Evolutionary conservation across 2,888 invertebrate species (phyloP).

Genomic region (Sepioteuthis lessoniana): DNA sequence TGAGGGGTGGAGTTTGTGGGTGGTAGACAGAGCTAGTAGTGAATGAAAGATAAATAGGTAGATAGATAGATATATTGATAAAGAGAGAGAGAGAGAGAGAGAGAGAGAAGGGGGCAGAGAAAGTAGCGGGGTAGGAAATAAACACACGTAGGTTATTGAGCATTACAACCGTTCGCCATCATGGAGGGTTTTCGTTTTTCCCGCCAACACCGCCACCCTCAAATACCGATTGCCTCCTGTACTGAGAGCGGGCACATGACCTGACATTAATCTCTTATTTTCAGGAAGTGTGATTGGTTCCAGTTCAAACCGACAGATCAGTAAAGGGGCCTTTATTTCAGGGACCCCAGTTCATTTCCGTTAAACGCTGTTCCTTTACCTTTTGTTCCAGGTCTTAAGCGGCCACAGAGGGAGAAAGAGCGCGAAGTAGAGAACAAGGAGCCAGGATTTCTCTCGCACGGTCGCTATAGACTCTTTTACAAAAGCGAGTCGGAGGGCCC

Average conservation of each 20-base stretch:
- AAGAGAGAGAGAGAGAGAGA: background rate
- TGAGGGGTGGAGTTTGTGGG: background rate
- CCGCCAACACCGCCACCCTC: background rate
- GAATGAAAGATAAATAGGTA: background rate
- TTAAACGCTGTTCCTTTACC: background rate
- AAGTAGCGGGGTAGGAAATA: background rate
- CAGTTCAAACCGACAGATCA: conserved; percentile 11
- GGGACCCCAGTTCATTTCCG: conserved; percentile 33
- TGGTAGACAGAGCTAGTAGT: background rate
- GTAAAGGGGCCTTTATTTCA: conserved; percentile 23
- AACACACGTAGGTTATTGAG: too few species aligned
- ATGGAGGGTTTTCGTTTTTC: background rate
- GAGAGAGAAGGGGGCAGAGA: background rate
- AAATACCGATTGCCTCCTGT: background rate
- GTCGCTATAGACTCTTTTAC: conserved; percentile 14
- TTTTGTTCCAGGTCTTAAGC: conserved; percentile 14
- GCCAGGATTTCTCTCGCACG: background rate
- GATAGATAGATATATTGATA: too few species aligned
- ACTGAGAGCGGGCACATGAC: background rate
- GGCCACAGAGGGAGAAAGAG: conserved; percentile 33
- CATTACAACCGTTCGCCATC: background rate
- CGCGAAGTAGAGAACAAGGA: background rate
- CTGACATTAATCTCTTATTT: background rate
- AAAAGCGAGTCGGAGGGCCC: background rate
- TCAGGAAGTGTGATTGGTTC: conserved; percentile 23